Percentiles rank a stretch among this genome's conserved stretches.
These are phyloP conservation scores for human DNA, from an alignment of 2,113 vertebrate species.

Conservation along the genomic window DNA sequence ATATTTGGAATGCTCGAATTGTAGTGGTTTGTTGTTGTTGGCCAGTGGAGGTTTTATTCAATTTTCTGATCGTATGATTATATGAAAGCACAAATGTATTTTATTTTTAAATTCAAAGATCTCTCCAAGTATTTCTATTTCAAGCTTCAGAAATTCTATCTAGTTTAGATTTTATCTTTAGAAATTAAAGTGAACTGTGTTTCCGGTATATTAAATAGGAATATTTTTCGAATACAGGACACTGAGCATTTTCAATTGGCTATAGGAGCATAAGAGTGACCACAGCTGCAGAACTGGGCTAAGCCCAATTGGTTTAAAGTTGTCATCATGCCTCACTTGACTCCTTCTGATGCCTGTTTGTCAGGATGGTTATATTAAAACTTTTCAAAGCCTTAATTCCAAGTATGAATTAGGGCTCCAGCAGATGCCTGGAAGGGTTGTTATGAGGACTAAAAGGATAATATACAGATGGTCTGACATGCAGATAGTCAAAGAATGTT, in stretches of 20 bases:
- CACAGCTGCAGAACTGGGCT: not conserved
- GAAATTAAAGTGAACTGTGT: conserved; percentile 57
- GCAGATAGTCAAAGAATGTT: not conserved
- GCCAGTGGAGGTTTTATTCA: conserved; percentile 49
- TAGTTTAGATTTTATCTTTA: conserved; percentile 68
- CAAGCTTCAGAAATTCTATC: conserved; percentile 62
- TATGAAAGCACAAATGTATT: conserved; percentile 55
- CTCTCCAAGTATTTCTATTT: conserved; percentile 61
- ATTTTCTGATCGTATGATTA: conserved; percentile 61
- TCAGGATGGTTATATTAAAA: not conserved
- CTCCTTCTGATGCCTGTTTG: not conserved
- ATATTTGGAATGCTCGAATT: conserved; percentile 43
- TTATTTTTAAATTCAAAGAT: conserved; percentile 67
- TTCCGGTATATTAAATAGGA: conserved; percentile 26
- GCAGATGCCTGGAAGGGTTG: not conserved
- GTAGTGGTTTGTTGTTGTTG: conserved; percentile 51
- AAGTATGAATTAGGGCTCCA: not conserved
- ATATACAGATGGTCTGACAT: not conserved
- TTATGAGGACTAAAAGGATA: not conserved
- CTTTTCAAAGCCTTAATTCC: not conserved
- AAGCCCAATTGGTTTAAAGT: not conserved
- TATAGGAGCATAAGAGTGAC: not conserved
- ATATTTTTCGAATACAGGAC: conserved; percentile 32
- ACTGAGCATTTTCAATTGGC: not conserved
- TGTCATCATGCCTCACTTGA: not conserved